These are phyloP conservation scores for Anthopleura xanthogrammica DNA, from an alignment of 92 coral and sea anemone species.

Conservation along the genomic window DNA sequence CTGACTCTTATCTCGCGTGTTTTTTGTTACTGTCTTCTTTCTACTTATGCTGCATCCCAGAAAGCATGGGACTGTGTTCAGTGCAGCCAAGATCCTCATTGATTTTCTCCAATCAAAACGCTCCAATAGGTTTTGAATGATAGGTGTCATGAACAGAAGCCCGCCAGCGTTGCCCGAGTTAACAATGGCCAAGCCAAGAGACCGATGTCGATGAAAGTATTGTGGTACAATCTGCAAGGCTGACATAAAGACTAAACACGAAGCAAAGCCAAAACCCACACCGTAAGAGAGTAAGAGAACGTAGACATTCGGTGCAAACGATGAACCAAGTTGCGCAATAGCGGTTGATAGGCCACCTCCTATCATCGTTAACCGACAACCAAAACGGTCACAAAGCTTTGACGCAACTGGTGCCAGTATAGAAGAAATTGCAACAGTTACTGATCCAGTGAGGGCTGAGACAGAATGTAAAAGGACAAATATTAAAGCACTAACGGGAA, in stretches of 20 bases:
- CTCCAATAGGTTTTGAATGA: conserved; percentile 9
- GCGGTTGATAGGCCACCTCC: conserved; percentile 29
- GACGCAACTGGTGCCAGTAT: conserved; percentile 15
- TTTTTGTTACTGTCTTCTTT: not conserved
- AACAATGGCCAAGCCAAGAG: conserved; percentile 15
- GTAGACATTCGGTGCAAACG: conserved; percentile 38
- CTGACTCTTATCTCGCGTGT: not conserved
- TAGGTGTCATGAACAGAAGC: conserved; percentile 28
- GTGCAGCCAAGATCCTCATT: conserved; percentile 19
- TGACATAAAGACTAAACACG: conserved; percentile 28
- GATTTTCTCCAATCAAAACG: conserved; percentile 22
- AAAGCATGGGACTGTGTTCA: conserved; percentile 1
- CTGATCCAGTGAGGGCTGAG: conserved; percentile 27
- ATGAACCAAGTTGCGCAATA: conserved; percentile 26
- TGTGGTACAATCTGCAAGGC: conserved; percentile 24
- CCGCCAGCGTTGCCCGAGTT: conserved; percentile 33
- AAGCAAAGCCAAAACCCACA: conserved; percentile 24
- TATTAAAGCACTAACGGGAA: not conserved
- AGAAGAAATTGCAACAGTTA: conserved; percentile 1
- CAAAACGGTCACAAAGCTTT: conserved; percentile 18
- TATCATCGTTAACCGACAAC: conserved; percentile 25
- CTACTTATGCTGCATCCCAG: conserved; percentile 9
- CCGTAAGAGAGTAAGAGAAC: conserved; percentile 39
- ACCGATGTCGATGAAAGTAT: conserved; percentile 33
- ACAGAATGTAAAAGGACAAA: not conserved